Conservation (phyloP, 2,888 invertebrate species). For the Stenchaetothrips biformis region DNA sequence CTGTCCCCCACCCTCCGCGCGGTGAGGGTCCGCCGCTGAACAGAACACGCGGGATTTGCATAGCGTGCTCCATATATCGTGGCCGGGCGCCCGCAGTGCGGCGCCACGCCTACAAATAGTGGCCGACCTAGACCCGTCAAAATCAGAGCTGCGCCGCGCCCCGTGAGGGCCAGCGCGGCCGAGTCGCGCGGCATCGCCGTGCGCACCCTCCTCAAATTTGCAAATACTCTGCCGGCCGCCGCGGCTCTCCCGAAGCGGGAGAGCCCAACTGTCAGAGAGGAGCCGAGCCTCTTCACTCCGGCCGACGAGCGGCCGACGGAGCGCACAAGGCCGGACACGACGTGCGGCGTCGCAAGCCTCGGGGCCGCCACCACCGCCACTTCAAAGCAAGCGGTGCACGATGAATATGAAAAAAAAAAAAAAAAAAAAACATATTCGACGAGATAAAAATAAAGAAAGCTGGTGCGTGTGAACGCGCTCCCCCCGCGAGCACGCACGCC, state of each 20-base stretch:
- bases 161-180: background rate
- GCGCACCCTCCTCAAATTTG: background rate
- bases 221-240: background rate
- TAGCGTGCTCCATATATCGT: too few species aligned
- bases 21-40: background rate
- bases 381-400: too few species aligned
- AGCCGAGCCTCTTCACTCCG: too few species aligned
- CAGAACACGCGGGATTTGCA: background rate
- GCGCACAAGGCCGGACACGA: background rate
- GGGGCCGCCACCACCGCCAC: background rate
- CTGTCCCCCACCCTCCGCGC: background rate
- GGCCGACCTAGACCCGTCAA: background rate
- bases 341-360: background rate
- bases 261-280: too few species aligned
- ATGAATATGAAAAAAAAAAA: background rate
- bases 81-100: too few species aligned
- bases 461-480: too few species aligned
- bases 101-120: background rate
- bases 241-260: background rate
- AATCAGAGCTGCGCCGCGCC: conserved; percentile 6
- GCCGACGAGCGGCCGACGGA: background rate
- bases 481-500: too few species aligned
- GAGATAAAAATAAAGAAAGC: background rate
- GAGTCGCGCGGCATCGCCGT: background rate
- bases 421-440: background rate